Evolutionary conservation across 1,140 invertebrate genomes (phyloP).

Genomic region (Phortica variegata): DNA sequence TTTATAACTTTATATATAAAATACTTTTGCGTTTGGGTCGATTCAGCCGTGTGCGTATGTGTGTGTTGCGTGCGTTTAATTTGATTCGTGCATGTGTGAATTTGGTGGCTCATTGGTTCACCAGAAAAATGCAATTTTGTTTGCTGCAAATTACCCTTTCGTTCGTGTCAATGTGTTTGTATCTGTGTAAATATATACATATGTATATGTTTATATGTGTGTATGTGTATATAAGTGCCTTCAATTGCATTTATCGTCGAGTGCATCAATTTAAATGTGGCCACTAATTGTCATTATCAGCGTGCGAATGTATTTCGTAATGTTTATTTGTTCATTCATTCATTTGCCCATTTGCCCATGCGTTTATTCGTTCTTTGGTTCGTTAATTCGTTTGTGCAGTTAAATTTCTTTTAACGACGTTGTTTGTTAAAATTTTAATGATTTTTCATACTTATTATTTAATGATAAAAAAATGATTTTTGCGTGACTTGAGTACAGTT

Average conservation of each 20-base stretch:
- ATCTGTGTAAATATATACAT: neutral
- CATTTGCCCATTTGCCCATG: too few species aligned
- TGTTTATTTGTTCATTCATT: slow-evolving; percentile 1
- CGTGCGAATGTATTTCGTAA: slow-evolving; percentile 26
- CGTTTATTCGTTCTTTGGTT: slow-evolving; percentile 5
- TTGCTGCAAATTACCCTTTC: slow-evolving; percentile 43
- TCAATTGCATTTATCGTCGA: slow-evolving; percentile 52
- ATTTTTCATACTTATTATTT: too few species aligned
- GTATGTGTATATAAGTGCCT: slow-evolving; percentile 24
- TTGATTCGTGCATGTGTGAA: slow-evolving; percentile 39
- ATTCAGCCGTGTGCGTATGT: slow-evolving; percentile 2
- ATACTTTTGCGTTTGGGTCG: neutral
- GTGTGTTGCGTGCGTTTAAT: slow-evolving; percentile 21
- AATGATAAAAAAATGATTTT: too few species aligned
- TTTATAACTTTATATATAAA: slow-evolving; percentile 24
- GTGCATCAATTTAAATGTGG: slow-evolving; percentile 54
- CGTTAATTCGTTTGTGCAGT: slow-evolving; percentile 4
- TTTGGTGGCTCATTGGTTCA: slow-evolving; percentile 37
- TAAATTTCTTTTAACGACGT: neutral
- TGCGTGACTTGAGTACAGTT: too few species aligned
- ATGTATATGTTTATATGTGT: slow-evolving; percentile 1
- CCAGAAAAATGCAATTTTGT: slow-evolving; percentile 49
- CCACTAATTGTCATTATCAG: slow-evolving; percentile 55
- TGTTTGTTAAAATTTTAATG: too few species aligned
- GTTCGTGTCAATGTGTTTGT: neutral